Evolutionary conservation across 2,797 vertebrate species (phyloP), one percentile per base, ranked within the genome.

Genomic region (Bothrops alternatus): DNA sequence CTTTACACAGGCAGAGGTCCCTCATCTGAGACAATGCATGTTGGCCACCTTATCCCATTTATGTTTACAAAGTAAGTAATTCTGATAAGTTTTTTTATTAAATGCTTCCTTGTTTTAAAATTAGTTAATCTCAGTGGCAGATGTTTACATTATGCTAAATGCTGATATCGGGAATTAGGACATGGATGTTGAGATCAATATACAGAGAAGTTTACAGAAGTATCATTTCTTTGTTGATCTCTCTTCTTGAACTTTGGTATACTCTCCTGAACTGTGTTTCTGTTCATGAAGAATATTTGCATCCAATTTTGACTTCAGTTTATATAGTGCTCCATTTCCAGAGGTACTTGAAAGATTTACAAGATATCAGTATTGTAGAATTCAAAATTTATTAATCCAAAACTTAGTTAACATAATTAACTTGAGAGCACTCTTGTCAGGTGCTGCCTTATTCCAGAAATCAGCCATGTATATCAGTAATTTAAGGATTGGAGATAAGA

Each of bases 1-100:
- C 98, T 99, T 89, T 99, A 99, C 92, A 99, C 99, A 0, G 99
- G 99, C 92, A 98, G 99, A 97, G 99, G 99, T 6, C 99, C 99
- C 0, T 99, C 99, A 0, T 99, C 99, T 0, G 98, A 99, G 92
- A 97, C 99, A 65, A 98, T 99, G 98, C 99, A 99, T 0, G 95
- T 99, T 5, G 99, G 99, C 37, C 99, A 99, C 96, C 99, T 99
- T 93, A 98, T 99, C 94, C 99, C 98, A 0, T 99, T 99, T 96
- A 98, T 99, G 95, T 99, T 99, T 96, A 99, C 99, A 87, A 99
- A 99, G 99, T 99, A 97, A 98, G 99, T 96, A 60, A 32, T 55
- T 94, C 92, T 56, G 87, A 12, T 20, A 13, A 55, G 42, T 63
- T 63, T 63, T 5, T 28, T 28, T 85, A 16, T 26, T 50, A 32